A percentile compares a stretch with the other conserved stretches of the same genome.
phyloP scores from a whole-genome alignment of 2,888 invertebrate genomes.

The Heteromurus nitidus region DNA sequence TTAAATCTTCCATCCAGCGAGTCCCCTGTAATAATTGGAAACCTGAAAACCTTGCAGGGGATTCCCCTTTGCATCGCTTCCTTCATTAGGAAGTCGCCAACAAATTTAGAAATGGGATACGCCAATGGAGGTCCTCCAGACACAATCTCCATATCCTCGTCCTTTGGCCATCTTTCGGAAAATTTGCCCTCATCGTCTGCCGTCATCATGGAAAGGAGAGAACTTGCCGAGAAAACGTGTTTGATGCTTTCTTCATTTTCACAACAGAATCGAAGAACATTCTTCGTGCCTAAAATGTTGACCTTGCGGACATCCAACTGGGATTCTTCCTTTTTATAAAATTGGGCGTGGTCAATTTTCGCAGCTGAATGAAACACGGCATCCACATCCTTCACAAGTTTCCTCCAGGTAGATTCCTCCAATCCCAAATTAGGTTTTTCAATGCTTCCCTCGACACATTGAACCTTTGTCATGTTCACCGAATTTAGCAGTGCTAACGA shows the following conservation, averaged over 20 bases:
- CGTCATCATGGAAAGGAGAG: conserved; percentile 25
- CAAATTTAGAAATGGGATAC: conserved; percentile 35
- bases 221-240: conserved; percentile 11
- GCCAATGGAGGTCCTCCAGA: conserved; percentile 32
- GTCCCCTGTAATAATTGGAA: conserved; percentile 28
- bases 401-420: conserved; percentile 14
- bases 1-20: conserved; percentile 20
- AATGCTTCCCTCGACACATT: conserved; percentile 18
- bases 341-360: conserved; percentile 23
- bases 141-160: conserved; percentile 43
- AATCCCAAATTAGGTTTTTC: conserved; percentile 14
- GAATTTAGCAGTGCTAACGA: neutral
- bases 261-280: conserved; percentile 17
- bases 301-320: conserved; percentile 15
- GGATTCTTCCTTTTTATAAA: conserved; percentile 6
- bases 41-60: conserved; percentile 22
- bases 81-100: conserved; percentile 27
- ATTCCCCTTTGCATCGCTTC: conserved; percentile 15
- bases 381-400: conserved; percentile 19
- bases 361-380: conserved; percentile 38
- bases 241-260: neutral
- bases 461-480: neutral
- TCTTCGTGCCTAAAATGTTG: conserved; percentile 38
- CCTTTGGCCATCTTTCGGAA: conserved; percentile 32
- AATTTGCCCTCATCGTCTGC: conserved; percentile 9